Percentiles rank a stretch among this genome's conserved stretches.
These are phyloP conservation scores for Agonum fuliginosum DNA, from an alignment of 2,888 invertebrate species.

Conservation along the genomic window DNA sequence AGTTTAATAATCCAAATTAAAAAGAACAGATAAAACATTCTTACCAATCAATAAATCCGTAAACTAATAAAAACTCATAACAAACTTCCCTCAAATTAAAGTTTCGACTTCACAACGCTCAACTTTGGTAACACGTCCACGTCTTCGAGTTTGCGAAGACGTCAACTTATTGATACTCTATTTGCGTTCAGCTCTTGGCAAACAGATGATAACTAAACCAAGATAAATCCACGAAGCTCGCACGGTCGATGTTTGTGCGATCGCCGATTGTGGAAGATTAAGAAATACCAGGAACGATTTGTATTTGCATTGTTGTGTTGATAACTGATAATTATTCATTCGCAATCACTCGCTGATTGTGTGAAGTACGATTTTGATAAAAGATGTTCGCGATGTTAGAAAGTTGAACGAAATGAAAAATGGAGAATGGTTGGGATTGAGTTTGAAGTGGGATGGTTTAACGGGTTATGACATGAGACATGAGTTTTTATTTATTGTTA, in stretches of 20 bases:
- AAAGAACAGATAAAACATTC: neutral
- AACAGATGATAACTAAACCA: constrained; percentile 5
- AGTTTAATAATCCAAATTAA: no score
- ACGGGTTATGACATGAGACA: neutral
- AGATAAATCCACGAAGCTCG: neutral
- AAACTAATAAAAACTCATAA: neutral
- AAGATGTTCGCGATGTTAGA: neutral
- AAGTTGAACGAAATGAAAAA: neutral
- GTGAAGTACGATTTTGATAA: constrained; percentile 12
- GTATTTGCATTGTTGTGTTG: constrained; percentile 5
- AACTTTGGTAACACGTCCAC: neutral
- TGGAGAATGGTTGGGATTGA: neutral
- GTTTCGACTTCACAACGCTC: neutral
- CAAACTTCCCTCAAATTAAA: no score
- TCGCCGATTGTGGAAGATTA: constrained; percentile 11
- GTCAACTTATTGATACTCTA: neutral
- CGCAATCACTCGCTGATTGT: constrained; percentile 7
- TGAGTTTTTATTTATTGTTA: constrained; percentile 2
- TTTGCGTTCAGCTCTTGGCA: constrained; percentile 13
- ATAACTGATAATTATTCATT: constrained; percentile 26
- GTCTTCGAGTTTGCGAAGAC: neutral
- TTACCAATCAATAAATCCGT: neutral
- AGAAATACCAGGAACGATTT: constrained; percentile 9
- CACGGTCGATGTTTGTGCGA: neutral
- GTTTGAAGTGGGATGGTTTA: neutral